These are phyloP conservation scores for Rhinopomastus cyanomelas DNA, from an alignment of 2,113 vertebrate species.

Conservation along the genomic window DNA sequence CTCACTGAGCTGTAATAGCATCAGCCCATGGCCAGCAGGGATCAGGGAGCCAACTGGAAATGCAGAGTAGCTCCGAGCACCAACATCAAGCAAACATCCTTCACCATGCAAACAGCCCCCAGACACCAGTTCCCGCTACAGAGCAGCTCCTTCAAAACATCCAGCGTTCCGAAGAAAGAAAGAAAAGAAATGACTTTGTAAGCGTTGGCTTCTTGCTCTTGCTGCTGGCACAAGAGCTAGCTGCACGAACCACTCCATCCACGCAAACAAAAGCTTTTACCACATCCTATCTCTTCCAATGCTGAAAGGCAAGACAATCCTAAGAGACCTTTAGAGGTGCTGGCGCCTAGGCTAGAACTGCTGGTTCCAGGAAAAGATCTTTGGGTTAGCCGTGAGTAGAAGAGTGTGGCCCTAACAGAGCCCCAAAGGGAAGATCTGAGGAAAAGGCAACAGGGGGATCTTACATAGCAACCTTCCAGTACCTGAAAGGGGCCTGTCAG, in stretches of 20 bases:
- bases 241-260: neutral
- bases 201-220: neutral
- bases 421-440: neutral
- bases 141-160: neutral
- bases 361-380: neutral
- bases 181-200: neutral
- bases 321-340: neutral
- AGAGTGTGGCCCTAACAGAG: fast-evolving
- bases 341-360: neutral
- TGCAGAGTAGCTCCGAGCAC: neutral
- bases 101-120: neutral
- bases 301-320: neutral
- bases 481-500: too few relatives aligned
- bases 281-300: neutral
- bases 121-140: fast-evolving
- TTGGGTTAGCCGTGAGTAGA: neutral
- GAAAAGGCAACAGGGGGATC: too few relatives aligned
- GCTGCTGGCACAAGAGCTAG: neutral
- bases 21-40: neutral
- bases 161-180: neutral
- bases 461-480: too few relatives aligned
- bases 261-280: neutral
- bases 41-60: neutral
- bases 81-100: neutral
- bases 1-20: neutral